Base-by-base conservation (phyloP, 2,888 invertebrate species). In the Aethes cnicana region DNA sequence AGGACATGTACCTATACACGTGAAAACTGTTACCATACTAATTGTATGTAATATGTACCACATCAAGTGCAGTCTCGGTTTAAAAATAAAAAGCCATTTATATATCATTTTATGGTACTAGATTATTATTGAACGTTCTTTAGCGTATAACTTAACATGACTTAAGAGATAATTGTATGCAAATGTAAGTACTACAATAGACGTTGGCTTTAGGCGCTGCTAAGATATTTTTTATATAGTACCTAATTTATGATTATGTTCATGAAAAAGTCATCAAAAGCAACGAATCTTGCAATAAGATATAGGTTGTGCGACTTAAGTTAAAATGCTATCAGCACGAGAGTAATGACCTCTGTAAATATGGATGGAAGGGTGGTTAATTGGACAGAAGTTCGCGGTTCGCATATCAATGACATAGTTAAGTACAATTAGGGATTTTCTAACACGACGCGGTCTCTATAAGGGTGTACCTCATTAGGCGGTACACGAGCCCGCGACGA, bases 341-440 rank as follows among this genome's bases (percentile, higher is more conserved):
- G 57, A 55, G n/a, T n/a, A n/a, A n/a, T n/a, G n/a, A n/a, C n/a
- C n/a, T n/a, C 58, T 56, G 62, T 58, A 54, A 49, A 52, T 61
- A 61, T 61, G 64, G 62, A 66, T 63, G 64, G 61, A 65, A 63
- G 59, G 58, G 61, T 64, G 64, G 72, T 77, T 81, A 82, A 81
- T 81, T 81, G 77, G 70, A 70, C 64, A 69, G 63, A 71, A 68
- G 74, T 67, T 69, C 68, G 75, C 70, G 72, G 65, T 73, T 70
- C 69, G 78, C 78, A 82, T 84, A 78, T 80, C 78, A 79, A 81
- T 70, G 69, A 77, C 74, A 79, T 74, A 76, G 77, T 80, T 77
- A 73, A 65, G 71, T 72, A 79, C 80, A 84, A 81, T 84, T 84
- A 79, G 80, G 77, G 74, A 77, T 80, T 83, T 83, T 80, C 78